Evolutionary conservation across 2,888 invertebrate genomes (phyloP).

Genomic region (Drosophila formosana): DNA sequence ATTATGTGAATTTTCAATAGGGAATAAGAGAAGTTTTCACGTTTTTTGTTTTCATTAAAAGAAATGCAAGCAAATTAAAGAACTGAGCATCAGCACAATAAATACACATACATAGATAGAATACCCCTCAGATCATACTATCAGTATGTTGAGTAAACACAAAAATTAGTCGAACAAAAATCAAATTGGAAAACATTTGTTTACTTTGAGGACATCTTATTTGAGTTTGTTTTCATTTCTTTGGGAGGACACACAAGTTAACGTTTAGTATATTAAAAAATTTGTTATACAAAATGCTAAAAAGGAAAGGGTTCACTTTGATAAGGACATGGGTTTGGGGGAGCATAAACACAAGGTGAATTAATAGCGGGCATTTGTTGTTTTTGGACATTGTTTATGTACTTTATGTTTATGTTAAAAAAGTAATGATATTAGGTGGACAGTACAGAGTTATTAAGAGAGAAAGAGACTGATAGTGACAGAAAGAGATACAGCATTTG

Average conservation of each 20-base stretch:
- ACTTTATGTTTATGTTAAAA: slow-evolving; percentile 30
- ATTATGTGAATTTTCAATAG: slow-evolving; percentile 12
- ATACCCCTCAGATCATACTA: slow-evolving; percentile 15
- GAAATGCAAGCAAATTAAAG: slow-evolving; percentile 51
- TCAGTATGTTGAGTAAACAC: slow-evolving; percentile 28
- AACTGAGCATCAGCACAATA: slow-evolving; percentile 61
- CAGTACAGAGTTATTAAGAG: slow-evolving; percentile 29
- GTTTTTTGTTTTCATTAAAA: neutral
- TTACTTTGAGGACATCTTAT: slow-evolving; percentile 23
- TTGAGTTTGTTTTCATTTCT: slow-evolving; percentile 6
- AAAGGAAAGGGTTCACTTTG: slow-evolving; percentile 32
- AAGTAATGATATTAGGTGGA: slow-evolving; percentile 26
- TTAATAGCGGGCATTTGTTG: slow-evolving; percentile 50
- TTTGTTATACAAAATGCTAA: slow-evolving; percentile 65
- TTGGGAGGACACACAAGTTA: slow-evolving; percentile 50
- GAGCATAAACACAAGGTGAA: slow-evolving; percentile 54
- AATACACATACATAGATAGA: slow-evolving; percentile 53
- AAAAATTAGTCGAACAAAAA: slow-evolving; percentile 34
- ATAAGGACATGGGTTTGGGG: neutral
- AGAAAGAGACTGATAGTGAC: slow-evolving; percentile 33
- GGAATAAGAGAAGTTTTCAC: neutral
- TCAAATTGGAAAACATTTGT: slow-evolving; percentile 24
- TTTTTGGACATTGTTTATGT: slow-evolving; percentile 17
- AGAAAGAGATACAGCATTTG: slow-evolving; percentile 27
- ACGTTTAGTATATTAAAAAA: slow-evolving; percentile 43